Conservation (phyloP, 1,140 invertebrate species). For the Pseudachorutes palmiensis region DNA sequence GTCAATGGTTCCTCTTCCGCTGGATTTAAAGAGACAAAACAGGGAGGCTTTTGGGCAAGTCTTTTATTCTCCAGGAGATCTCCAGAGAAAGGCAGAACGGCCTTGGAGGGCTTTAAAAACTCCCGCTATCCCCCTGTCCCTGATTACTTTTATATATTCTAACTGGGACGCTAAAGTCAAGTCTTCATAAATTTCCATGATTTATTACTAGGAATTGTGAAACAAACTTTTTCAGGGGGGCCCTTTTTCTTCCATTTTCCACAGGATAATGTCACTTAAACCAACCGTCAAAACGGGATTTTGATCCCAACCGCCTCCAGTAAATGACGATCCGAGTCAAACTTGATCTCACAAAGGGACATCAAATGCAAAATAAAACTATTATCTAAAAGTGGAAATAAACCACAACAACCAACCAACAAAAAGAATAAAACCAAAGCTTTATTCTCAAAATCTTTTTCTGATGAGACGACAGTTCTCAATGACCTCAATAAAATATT, state of each 20-base stretch:
- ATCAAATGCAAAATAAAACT: too few species aligned
- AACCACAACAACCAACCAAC: too few species aligned
- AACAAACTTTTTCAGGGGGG: background rate
- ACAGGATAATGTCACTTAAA: background rate
- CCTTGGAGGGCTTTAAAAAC: conserved; percentile 28
- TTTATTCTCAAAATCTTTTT: background rate
- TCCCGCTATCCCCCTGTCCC: background rate
- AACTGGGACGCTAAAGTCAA: conserved; percentile 8
- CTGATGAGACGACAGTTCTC: background rate
- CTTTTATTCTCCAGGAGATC: too few species aligned
- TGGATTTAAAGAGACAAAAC: too few species aligned
- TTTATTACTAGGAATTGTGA: conserved; percentile 29
- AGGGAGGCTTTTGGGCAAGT: too few species aligned
- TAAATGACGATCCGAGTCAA: too few species aligned
- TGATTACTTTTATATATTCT: conserved; percentile 31
- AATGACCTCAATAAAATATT: background rate
- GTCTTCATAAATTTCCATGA: conserved; percentile 39
- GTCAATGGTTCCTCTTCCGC: too few species aligned
- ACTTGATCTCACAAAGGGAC: too few species aligned
- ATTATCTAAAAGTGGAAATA: too few species aligned
- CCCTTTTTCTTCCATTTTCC: background rate
- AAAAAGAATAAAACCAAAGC: too few species aligned
- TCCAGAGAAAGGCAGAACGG: conserved; percentile 6
- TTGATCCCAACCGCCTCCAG: too few species aligned
- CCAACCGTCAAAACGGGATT: background rate